Conservation (phyloP, 2,888 invertebrate species). For the Polietes domitor region DNA sequence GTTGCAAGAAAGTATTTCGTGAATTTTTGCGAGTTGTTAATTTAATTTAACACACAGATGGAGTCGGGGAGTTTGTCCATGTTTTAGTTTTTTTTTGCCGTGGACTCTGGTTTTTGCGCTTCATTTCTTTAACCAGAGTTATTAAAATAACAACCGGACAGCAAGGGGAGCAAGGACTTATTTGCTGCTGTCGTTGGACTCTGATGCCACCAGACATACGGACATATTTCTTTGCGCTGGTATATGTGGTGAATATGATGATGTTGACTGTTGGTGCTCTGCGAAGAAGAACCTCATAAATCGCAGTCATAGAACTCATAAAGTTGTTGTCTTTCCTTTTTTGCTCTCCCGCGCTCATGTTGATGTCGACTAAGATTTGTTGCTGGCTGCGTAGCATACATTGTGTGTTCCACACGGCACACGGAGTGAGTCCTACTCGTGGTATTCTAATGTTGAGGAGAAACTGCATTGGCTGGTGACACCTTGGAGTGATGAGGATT, state of each 20-base stretch:
- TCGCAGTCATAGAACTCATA: constrained; percentile 60
- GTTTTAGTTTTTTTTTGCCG: constrained; percentile 38
- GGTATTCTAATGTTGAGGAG: not conserved
- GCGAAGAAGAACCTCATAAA: constrained; percentile 59
- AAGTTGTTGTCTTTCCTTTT: constrained; percentile 25
- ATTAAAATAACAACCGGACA: constrained; percentile 49
- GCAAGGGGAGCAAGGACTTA: constrained; percentile 47
- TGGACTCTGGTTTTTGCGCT: constrained; percentile 36
- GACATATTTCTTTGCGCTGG: too few relatives aligned
- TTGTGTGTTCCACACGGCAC: not conserved
- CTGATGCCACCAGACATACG: not conserved
- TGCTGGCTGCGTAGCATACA: not conserved
- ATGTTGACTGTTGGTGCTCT: constrained; percentile 37
- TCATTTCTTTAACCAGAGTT: constrained; percentile 62
- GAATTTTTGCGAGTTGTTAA: constrained; percentile 66
- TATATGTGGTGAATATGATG: not conserved
- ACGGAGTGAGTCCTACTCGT: not conserved
- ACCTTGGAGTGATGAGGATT: constrained; percentile 20
- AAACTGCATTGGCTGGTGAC: constrained; percentile 20
- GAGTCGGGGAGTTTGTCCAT: constrained; percentile 57
- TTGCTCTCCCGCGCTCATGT: constrained; percentile 43
- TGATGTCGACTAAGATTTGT: constrained; percentile 16
- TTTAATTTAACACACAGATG: constrained; percentile 65
- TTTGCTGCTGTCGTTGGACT: constrained; percentile 17
- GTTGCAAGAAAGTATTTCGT: constrained; percentile 65